Percentiles rank a stretch among this genome's conserved stretches.
These are phyloP conservation scores for Oscheius sp. DNA, from an alignment of 2,888 invertebrate species.

Conservation along the genomic window DNA sequence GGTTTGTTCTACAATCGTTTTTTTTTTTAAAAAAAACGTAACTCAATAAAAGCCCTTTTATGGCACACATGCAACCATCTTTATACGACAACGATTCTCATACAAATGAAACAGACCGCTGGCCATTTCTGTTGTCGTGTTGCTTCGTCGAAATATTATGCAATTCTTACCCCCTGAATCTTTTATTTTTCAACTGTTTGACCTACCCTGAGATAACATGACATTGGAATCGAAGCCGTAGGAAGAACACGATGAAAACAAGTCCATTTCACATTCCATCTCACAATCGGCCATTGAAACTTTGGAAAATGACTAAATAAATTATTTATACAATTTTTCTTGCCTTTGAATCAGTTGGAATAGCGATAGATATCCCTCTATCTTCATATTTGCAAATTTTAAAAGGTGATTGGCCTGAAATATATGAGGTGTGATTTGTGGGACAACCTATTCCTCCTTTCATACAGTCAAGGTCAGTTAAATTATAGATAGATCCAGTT, in stretches of 20 bases:
- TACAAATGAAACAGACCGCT: not conserved
- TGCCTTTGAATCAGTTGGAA: not conserved
- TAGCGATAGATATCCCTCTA: not conserved
- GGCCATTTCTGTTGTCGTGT: not conserved
- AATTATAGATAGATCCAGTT: not conserved
- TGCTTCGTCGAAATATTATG: not conserved
- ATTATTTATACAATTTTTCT: not conserved
- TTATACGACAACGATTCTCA: slow-evolving; percentile 10
- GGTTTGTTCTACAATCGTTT: slow-evolving; percentile 3
- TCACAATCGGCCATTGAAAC: not conserved
- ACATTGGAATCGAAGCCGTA: slow-evolving; percentile 15
- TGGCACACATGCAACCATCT: slow-evolving; percentile 4
- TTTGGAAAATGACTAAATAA: not conserved
- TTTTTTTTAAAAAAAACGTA: not conserved
- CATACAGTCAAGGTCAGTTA: not conserved
- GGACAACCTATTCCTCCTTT: not conserved
- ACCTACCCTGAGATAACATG: not conserved
- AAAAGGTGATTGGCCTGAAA: not conserved
- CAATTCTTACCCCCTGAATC: slow-evolving; percentile 9
- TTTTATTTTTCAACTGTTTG: not conserved
- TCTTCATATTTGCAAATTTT: not conserved
- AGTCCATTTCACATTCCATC: not conserved
- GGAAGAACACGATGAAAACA: slow-evolving; percentile 9
- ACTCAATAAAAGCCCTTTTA: not conserved
- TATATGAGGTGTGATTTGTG: too few relatives aligned